A percentile compares a stretch with the other conserved stretches of the same genome.
phyloP scores from a whole-genome alignment of 2,113 vertebrate species.

The Craseonycteris thonglongyai region DNA sequence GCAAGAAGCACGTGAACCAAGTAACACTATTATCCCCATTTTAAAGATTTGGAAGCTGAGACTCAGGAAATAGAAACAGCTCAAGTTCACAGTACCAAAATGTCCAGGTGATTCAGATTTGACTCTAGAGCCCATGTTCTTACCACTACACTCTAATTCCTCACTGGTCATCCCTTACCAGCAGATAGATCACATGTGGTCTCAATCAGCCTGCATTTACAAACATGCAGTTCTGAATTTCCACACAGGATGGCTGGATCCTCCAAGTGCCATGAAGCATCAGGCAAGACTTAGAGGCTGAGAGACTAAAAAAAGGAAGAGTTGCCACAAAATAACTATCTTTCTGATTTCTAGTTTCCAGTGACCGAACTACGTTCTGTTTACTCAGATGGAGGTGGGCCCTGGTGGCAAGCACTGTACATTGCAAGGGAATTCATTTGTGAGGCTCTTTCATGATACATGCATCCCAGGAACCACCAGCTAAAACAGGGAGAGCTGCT shows the following conservation, averaged over 20 bases:
- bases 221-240: background rate
- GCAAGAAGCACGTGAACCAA: too few species aligned
- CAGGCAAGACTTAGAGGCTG: background rate
- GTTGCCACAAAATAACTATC: background rate
- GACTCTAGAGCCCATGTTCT: background rate
- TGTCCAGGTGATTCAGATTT: background rate
- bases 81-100: background rate
- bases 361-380: conserved; percentile 81
- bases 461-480: conserved; percentile 85
- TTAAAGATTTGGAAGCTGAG: background rate
- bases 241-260: background rate
- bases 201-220: background rate
- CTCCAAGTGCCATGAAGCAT: background rate
- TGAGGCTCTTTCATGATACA: conserved; percentile 91
- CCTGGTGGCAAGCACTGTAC: conserved; percentile 82
- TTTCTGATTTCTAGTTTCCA: conserved; percentile 73
- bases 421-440: conserved; percentile 85
- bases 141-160: background rate
- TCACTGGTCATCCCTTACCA: background rate
- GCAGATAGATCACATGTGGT: background rate
- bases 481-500: conserved; percentile 73
- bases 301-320: conserved; percentile 27
- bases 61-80: background rate
- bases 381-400: conserved; percentile 87
- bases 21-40: background rate